Evolutionary conservation across 1,140 invertebrate species (phyloP), one percentile per base, ranked within the genome.

Genomic region (Stegodyphus mimosarum): DNA sequence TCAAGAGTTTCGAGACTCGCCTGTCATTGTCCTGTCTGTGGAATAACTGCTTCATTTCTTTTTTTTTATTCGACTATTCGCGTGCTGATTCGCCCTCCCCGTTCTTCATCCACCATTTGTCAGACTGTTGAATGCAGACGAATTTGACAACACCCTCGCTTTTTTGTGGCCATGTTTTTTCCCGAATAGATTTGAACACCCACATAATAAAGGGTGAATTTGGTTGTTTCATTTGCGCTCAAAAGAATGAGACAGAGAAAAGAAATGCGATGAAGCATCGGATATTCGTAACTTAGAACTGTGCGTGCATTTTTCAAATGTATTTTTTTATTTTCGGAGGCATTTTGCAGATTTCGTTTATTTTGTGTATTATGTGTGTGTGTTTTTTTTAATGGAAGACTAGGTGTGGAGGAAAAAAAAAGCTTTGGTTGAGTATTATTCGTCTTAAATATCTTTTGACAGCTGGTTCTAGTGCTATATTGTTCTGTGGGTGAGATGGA

Each of bases 61-160:
- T 53, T 79, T 17, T 72, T 72, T 52, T 7, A 49, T 51, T 33
- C 48, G 6, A 48, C 13, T 17, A 50, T 77, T 79, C 77, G 77
- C 52, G 77, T 70, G 66, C 15, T 17, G 64, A 17, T 9, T 60
- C 7, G 64, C 6, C 10, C 66, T 70, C 11, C 33, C 48, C 17
- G 49, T 50, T 64, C 33, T 13, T 72, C 52, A 15, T 64, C 74
- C 55, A 53, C 77, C 66, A 79, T 79, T 79, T 79, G 77, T 79
- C 77, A 79, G 77, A 52, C 15, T 55, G 53, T 70, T 69, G 67
- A 79, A 79, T 15, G 77, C 67, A 79, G 66, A 70, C 77, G 66
- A 69, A 53, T 79, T 53, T 63, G 77, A 79, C 77, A 79, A 79
- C 77, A 79, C 77, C 77, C 77, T 79, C 77, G 51, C 77, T 53